Evolutionary conservation across 2,888 invertebrate species (phyloP).

Genomic region (Copidosoma aretas): DNA sequence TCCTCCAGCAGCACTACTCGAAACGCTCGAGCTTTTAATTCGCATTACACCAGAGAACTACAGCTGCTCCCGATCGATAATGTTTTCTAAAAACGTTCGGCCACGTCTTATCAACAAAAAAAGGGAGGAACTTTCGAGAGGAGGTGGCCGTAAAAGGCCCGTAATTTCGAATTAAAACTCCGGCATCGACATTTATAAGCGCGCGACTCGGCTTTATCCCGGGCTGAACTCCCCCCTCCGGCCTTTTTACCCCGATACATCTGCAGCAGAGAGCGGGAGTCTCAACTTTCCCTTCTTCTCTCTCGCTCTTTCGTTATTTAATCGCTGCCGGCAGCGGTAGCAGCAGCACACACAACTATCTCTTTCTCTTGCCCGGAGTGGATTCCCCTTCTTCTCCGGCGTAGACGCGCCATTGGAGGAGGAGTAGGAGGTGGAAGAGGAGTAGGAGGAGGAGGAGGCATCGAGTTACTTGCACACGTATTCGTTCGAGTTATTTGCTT

Average conservation of each 20-base stretch:
- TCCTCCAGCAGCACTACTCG: background rate
- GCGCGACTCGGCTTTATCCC: background rate
- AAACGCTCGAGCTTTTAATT: background rate
- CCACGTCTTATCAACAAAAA: too few species aligned
- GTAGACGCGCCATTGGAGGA: constrained; percentile 21
- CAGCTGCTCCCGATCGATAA: background rate
- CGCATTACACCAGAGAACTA: background rate
- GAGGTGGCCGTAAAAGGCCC: background rate
- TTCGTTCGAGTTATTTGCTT: constrained; percentile 22
- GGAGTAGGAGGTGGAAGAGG: too few species aligned
- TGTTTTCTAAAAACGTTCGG: background rate
- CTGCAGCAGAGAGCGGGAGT: too few species aligned
- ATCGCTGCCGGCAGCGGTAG: constrained; percentile 30
- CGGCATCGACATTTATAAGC: background rate
- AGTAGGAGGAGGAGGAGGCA: background rate
- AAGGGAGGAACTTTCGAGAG: too few species aligned
- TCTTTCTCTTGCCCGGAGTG: constrained; percentile 18
- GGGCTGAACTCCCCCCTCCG: constrained; percentile 5
- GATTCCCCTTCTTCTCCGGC: constrained; percentile 25
- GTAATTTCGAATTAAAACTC: background rate
- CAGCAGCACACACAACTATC: too few species aligned
- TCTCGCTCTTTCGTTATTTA: constrained; percentile 28
- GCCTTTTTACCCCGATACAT: constrained; percentile 12
- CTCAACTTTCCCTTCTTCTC: background rate
- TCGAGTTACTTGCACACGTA: constrained; percentile 28